phyloP scores from a whole-genome alignment of 2,113 vertebrate genomes.

The Tragelaphus imberbis region DNA sequence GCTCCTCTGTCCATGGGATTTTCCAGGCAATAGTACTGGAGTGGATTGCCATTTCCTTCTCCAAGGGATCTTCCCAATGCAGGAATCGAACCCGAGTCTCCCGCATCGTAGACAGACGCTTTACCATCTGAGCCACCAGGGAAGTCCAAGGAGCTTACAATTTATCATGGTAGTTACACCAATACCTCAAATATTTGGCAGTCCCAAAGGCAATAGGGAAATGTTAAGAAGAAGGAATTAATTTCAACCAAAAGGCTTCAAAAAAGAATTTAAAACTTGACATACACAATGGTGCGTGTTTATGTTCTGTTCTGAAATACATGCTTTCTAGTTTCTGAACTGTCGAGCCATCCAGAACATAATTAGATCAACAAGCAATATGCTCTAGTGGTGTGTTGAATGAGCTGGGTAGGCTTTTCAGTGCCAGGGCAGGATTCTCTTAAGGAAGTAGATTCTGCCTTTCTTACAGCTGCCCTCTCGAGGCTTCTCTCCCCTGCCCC shows the following conservation, averaged over 20 bases:
- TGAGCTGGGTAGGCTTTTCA: not conserved
- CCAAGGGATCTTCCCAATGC: too few relatives aligned
- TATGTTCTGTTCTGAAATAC: not conserved
- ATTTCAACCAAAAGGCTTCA: not conserved
- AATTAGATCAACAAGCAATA: not conserved
- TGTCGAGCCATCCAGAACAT: not conserved
- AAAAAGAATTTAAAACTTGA: not conserved
- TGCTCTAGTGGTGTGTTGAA: not conserved
- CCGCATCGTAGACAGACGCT: too few relatives aligned
- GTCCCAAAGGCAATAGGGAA: not conserved
- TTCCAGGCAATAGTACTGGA: too few relatives aligned
- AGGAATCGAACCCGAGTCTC: too few relatives aligned
- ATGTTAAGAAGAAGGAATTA: not conserved
- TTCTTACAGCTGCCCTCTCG: rapidly evolving
- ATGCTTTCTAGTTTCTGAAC: not conserved
- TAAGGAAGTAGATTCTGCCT: not conserved
- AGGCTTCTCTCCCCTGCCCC: not conserved
- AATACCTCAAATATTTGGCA: not conserved
- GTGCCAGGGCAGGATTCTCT: not conserved
- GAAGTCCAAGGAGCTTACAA: not conserved
- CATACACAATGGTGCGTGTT: not conserved
- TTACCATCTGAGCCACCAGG: too few relatives aligned
- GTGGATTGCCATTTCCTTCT: too few relatives aligned
- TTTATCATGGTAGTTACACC: not conserved
- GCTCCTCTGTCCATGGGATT: too few relatives aligned